A percentile compares a stretch with the other conserved stretches of the same genome.
Conservation (phyloP, 30 jellyfish, hydroid and myxozoan species). For the Aurelia sp. region DNA sequence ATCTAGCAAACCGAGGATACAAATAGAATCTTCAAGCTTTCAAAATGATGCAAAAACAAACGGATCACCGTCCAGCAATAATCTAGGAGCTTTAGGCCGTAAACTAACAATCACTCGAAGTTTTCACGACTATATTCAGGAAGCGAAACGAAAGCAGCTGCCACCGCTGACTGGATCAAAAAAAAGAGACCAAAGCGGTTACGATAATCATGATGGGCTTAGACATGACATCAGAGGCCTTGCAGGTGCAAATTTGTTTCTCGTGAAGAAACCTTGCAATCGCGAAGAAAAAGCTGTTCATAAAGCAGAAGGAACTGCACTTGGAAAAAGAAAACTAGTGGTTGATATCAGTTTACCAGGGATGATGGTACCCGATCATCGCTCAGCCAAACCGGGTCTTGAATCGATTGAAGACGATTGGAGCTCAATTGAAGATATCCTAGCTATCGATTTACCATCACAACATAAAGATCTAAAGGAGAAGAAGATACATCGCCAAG, state of each 20-base stretch:
- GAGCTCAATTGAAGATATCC: slow-evolving; percentile 11
- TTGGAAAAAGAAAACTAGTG: neutral
- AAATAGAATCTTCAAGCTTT: neutral
- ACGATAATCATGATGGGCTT: slow-evolving; percentile 2
- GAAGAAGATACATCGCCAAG: neutral
- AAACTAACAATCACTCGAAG: slow-evolving; percentile 26
- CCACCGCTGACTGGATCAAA: slow-evolving; percentile 38
- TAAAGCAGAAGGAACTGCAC: neutral
- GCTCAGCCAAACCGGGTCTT: neutral
- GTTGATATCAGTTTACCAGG: slow-evolving; percentile 1
- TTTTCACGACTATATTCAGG: slow-evolving; percentile 42
- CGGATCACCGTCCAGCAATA: neutral
- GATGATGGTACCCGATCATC: neutral
- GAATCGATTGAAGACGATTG: neutral
- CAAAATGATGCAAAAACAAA: neutral
- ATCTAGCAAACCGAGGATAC: neutral
- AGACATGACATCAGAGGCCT: neutral
- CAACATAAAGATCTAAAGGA: neutral
- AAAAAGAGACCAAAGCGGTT: slow-evolving; percentile 15
- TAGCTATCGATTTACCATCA: neutral
- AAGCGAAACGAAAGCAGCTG: slow-evolving; percentile 73
- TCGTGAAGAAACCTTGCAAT: slow-evolving; percentile 4
- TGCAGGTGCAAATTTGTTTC: slow-evolving; percentile 20
- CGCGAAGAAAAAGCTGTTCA: neutral
- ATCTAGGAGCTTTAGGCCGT: slow-evolving; percentile 46